A percentile compares a stretch with the other conserved stretches of the same genome.
Conservation (phyloP, 1,140 invertebrate species). For the Oryctes rhinoceros region DNA sequence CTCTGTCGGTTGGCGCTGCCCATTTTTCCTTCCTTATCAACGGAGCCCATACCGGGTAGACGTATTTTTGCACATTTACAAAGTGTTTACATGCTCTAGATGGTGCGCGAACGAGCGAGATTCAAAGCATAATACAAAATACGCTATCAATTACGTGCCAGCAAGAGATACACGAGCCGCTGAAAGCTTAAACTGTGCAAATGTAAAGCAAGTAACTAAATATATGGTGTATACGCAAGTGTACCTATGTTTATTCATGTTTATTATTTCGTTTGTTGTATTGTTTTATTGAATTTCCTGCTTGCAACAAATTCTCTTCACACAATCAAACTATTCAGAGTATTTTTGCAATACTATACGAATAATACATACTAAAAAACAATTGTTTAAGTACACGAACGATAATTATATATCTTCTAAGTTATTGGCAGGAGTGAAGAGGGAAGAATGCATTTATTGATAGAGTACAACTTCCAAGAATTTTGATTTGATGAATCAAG, state of each 20-base stretch:
- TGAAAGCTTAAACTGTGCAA: not conserved
- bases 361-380: too few species aligned
- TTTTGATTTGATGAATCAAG: too few species aligned
- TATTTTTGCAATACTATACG: too few species aligned
- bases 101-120: conserved; percentile 19
- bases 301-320: not conserved
- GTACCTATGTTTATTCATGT: conserved; percentile 6
- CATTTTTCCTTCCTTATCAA: conserved; percentile 29
- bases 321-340: too few species aligned
- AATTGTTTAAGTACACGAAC: too few species aligned
- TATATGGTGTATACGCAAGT: not conserved
- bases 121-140: conserved; percentile 32
- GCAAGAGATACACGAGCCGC: not conserved
- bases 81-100: conserved; percentile 23
- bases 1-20: not conserved
- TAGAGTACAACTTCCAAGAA: too few species aligned
- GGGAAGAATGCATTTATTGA: too few species aligned
- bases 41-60: not conserved
- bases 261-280: not conserved
- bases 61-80: conserved; percentile 22
- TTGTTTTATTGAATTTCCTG: not conserved
- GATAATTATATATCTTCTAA: too few species aligned
- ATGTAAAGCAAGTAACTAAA: not conserved
- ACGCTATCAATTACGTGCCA: conserved; percentile 1
- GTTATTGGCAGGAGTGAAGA: too few species aligned